Conservation (phyloP, 1,140 invertebrate species). For the Antheraea mylitta region DNA sequence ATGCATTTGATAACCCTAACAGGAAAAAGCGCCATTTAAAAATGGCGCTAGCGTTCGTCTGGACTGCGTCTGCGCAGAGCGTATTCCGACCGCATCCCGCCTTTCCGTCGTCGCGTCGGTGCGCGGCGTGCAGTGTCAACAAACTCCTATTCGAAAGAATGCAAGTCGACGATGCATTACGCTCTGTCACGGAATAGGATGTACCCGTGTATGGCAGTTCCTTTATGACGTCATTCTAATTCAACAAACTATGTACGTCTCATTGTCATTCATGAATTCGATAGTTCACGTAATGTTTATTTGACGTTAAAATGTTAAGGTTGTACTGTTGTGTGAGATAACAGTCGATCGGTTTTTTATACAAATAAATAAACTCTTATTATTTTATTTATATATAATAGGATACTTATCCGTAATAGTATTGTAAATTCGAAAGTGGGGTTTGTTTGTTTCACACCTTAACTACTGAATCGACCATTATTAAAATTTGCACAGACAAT, state of each 20-base stretch:
- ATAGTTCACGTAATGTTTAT: constrained; percentile 1
- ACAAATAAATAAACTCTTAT: too few species aligned
- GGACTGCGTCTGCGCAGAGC: constrained; percentile 45
- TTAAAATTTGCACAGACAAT: too few species aligned
- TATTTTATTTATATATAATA: too few species aligned
- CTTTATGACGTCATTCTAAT: constrained; percentile 18
- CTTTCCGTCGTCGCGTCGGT: constrained; percentile 37
- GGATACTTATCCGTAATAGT: too few species aligned
- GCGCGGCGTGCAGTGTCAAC: constrained; percentile 35
- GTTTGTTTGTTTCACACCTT: too few species aligned
- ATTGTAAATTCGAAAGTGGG: too few species aligned
- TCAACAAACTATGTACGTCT: background rate
- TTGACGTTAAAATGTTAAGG: background rate
- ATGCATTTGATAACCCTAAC: constrained; percentile 32
- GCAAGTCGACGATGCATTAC: constrained; percentile 24
- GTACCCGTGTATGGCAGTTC: constrained; percentile 22
- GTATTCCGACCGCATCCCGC: constrained; percentile 48
- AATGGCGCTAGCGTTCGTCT: constrained; percentile 42
- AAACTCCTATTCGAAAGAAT: constrained; percentile 30
- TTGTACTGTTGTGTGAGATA: background rate
- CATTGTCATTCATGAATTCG: constrained; percentile 4
- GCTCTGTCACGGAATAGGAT: constrained; percentile 21
- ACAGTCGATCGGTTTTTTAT: too few species aligned
- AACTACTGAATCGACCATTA: too few species aligned
- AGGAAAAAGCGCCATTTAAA: constrained; percentile 43